Base-by-base conservation (phyloP, 2,888 invertebrate genomes). In the Crossocerus cetratus region DNA sequence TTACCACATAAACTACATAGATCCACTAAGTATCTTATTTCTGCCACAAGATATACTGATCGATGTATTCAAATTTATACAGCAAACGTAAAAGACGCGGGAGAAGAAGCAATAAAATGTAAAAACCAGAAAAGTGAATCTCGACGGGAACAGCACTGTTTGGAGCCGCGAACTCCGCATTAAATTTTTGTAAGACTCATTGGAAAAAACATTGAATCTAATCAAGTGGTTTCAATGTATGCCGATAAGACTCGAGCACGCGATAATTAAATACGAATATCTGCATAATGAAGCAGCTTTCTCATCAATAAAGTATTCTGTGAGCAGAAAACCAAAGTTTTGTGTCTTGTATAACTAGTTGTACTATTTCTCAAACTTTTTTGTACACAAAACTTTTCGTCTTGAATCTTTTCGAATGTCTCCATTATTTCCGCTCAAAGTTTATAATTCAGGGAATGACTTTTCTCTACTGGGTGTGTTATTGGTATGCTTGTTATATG, bases 61-160 rank as follows among this genome's bases (percentile, higher is more conserved):
- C 23, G 68, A 71, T 32, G 32, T 32, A 3, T 32, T 32, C 8
- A 8, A 4, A 32, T 32, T 32, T 32, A 32, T 32, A 8, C 66
- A 78, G 72, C 68, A 84, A 73, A 76, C 66, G 73, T 81, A 84
- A 76, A 80, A 83, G 75, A 67, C 76, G 65, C 61, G 69, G 69
- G 67, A 74, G 80, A 42, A 76, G 63, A 49, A 69, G 69, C 56
- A 61, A 63, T 73, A 84, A 64, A 80, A 81, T 74, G 80, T 78
- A 76, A 66, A 71, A 80, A 65, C 32, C 62, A 59, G 67, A 71
- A 75, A 59, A 68, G 22, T 53, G 49, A 54, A 79, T 72, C 32
- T 43, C 61, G 21, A 59, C 65, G 62, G 57, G 58, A 18, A 49
- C 43, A 32, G 43, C 69, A 60, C 43, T 68, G 32, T 56, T 57